Conservation (phyloP, 2,888 invertebrate genomes). For the Galeruca laticollis region DNA sequence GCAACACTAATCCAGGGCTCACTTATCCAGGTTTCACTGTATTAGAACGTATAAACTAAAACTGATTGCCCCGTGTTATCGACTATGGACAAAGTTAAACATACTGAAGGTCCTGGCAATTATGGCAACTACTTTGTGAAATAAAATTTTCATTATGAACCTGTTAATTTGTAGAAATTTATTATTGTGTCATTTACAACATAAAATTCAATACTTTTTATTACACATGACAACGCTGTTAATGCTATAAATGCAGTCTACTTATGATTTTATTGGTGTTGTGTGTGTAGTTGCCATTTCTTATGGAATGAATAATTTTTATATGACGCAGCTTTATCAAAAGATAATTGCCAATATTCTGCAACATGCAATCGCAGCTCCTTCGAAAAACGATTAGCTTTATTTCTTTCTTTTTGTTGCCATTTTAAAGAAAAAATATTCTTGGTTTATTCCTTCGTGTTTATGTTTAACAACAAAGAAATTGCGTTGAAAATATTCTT, state of each 20-base stretch:
- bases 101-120: too few relatives aligned
- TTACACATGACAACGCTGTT: slow-evolving; percentile 20
- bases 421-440: neutral
- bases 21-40: too few relatives aligned
- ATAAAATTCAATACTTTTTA: slow-evolving; percentile 2
- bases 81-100: too few relatives aligned
- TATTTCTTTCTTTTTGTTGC: slow-evolving; percentile 9
- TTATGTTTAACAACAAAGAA: neutral
- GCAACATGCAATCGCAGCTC: slow-evolving; percentile 39
- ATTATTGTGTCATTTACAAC: neutral
- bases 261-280: slow-evolving; percentile 52
- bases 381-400: slow-evolving; percentile 31
- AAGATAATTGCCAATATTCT: slow-evolving; percentile 47
- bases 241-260: slow-evolving; percentile 45
- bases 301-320: slow-evolving; percentile 46
- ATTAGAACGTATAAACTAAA: too few relatives aligned
- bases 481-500: neutral
- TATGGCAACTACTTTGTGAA: too few relatives aligned
- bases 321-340: slow-evolving; percentile 40
- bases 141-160: neutral
- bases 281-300: slow-evolving; percentile 52
- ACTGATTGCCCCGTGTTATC: too few relatives aligned
- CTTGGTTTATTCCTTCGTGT: neutral
- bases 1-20: too few relatives aligned
- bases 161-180: neutral